Evolutionary conservation across 2,113 vertebrate genomes (phyloP).

Genomic region (Parus major): DNA sequence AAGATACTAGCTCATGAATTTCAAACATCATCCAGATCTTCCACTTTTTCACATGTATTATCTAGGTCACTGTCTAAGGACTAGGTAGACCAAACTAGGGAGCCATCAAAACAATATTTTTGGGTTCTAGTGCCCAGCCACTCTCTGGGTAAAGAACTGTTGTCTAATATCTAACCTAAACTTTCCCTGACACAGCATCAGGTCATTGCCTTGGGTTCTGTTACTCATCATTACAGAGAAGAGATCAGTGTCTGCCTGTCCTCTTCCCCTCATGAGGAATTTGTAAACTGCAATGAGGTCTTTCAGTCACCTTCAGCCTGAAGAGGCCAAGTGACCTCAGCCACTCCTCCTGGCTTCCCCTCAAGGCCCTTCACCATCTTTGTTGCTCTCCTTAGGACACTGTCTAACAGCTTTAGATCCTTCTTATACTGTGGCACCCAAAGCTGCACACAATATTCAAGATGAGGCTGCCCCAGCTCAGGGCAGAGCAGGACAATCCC

Average conservation of each 20-base stretch:
- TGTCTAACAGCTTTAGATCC: background rate
- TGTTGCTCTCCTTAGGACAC: background rate
- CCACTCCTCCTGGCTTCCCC: rapidly evolving
- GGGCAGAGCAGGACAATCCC: background rate
- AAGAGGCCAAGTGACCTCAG: background rate
- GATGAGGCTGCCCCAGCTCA: rapidly evolving
- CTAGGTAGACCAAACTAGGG: background rate
- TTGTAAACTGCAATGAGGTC: background rate
- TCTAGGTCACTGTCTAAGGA: background rate
- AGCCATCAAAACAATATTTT: background rate
- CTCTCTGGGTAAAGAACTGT: background rate
- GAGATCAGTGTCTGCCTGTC: background rate
- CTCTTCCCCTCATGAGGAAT: background rate
- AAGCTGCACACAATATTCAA: rapidly evolving
- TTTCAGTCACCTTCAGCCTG: background rate
- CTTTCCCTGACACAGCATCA: background rate
- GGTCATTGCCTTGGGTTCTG: background rate
- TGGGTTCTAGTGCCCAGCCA: background rate
- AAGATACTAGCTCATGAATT: background rate
- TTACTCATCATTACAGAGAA: background rate
- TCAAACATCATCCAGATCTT: background rate
- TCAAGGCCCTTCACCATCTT: background rate
- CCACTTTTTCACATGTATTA: background rate
- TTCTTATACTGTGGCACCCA: background rate
- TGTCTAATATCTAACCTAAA: background rate